Evolutionary conservation across 2,888 invertebrate genomes (phyloP), one percentile per base, ranked within the genome.

Genomic region (Lasioglossum villosulum): DNA sequence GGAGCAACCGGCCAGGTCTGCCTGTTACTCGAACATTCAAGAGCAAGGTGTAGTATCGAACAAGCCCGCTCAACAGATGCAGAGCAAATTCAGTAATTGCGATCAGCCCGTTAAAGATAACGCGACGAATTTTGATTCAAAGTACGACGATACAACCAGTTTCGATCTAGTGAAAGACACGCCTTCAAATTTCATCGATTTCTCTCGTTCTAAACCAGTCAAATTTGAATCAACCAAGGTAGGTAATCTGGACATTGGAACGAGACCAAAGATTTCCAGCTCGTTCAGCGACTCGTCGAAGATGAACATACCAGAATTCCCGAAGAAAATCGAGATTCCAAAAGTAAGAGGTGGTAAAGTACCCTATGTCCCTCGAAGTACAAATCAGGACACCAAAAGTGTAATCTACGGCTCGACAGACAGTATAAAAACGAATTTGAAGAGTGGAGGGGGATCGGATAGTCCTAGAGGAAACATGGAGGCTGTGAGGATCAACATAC

Each of bases 11-110:
- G 88, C 91, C 5, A 90, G 92, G 59, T 82, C 84, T 4, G 82
- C 86, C 0, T 93, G 92, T 63, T 93, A 93, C 56, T 92, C 92
- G 0, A 94, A 94, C 63, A 91, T 93, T 37, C 93, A 93, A n/a
- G 94, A 95, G n/a, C 92, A 92, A 19, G 82, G 83, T 0, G 37
- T 83, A 27, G n/a, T 83, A 0, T 70, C 34, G 19, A 89, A 83
- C 6, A 90, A 88, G n/a, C 42, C 83, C 5, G 86, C 37, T 59
- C 90, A 87, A 19, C 63, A 63, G 63, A 34, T 19, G 2, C 48
- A 78, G 30, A 88, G 70, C 16, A 93, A 93, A 75, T 86, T 91
- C 16, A 82, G 73, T 12, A 93, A 91, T 59, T 91, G 88, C 48
- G 92, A 93, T 1, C 83, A 88, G 6, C 37, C 42, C 0, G 5